phyloP scores from a whole-genome alignment of 1,140 invertebrate species.

The Drosophila mayri region DNA sequence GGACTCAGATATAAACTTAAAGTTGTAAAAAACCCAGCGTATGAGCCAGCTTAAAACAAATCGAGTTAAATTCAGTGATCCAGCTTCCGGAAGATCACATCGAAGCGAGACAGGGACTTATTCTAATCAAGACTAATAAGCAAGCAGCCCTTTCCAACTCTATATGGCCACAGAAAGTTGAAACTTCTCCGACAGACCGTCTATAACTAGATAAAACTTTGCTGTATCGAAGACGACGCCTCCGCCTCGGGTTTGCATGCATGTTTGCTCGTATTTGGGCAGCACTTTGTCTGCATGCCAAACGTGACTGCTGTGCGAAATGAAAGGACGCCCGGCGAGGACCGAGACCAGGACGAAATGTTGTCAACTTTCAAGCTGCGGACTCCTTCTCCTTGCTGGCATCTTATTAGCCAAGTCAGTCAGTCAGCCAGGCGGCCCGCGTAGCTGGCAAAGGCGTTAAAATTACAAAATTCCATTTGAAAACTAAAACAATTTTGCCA shows the following conservation, averaged over 20 bases:
- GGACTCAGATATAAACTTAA: background rate
- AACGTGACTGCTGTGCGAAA: constrained; percentile 74
- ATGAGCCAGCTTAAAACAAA: background rate
- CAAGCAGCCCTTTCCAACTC: constrained; percentile 6
- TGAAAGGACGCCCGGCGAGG: constrained; percentile 19
- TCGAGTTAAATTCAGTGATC: constrained; percentile 9
- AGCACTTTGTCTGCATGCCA: constrained; percentile 64
- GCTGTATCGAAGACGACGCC: constrained; percentile 47
- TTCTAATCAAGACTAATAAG: constrained; percentile 26
- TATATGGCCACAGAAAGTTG: constrained; percentile 2
- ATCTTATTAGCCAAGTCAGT: constrained; percentile 49
- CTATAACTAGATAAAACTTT: constrained; percentile 39
- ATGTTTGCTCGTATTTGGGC: constrained; percentile 52
- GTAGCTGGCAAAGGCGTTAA: constrained; percentile 67
- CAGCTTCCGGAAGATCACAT: constrained; percentile 8
- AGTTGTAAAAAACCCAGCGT: background rate
- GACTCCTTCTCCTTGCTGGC: constrained; percentile 7
- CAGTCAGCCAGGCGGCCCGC: constrained; percentile 6
- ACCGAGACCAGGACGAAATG: constrained; percentile 21
- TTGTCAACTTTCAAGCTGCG: constrained; percentile 48
- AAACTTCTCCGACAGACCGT: background rate
- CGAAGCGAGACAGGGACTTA: background rate
- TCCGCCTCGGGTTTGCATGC: constrained; percentile 28
- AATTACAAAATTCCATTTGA: constrained; percentile 83
- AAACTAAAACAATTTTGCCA: constrained; percentile 79